phyloP scores from a whole-genome alignment of 1,140 invertebrate genomes.

The Cydia strobilella region DNA sequence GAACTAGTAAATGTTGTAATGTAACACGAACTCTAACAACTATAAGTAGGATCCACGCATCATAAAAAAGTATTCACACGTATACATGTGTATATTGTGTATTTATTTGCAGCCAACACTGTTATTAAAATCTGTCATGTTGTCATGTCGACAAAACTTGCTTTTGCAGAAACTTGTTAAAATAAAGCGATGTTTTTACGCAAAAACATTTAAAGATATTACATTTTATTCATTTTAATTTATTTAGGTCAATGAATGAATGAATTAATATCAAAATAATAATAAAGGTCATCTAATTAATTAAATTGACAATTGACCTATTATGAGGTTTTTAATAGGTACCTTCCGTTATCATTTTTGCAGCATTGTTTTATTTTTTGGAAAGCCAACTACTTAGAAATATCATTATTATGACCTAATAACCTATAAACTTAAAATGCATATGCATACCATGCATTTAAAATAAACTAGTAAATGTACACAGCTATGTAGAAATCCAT shows the following conservation, averaged over 20 bases:
- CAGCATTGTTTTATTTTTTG: no score
- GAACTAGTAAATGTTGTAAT: not conserved
- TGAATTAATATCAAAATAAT: no score
- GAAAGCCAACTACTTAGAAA: no score
- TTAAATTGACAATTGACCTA: no score
- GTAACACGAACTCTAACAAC: slow-evolving; percentile 14
- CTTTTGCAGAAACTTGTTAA: not conserved
- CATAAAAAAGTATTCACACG: not conserved
- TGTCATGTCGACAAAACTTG: not conserved
- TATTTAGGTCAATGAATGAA: no score
- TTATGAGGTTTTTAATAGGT: no score
- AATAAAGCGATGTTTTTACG: not conserved
- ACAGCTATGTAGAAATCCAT: not conserved
- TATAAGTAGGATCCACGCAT: not conserved
- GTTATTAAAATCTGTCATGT: slow-evolving; percentile 4
- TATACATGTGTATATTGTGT: not conserved
- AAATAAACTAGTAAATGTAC: not conserved
- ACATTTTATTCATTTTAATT: no score
- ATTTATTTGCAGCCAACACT: not conserved
- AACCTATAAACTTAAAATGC: no score
- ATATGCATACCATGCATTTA: not conserved
- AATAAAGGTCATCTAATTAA: no score
- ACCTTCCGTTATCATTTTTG: no score
- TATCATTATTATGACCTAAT: no score
- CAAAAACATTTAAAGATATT: not conserved